These are phyloP conservation scores for Meandrina meandrites DNA, from an alignment of 92 coral and sea anemone species.

Conservation along the genomic window DNA sequence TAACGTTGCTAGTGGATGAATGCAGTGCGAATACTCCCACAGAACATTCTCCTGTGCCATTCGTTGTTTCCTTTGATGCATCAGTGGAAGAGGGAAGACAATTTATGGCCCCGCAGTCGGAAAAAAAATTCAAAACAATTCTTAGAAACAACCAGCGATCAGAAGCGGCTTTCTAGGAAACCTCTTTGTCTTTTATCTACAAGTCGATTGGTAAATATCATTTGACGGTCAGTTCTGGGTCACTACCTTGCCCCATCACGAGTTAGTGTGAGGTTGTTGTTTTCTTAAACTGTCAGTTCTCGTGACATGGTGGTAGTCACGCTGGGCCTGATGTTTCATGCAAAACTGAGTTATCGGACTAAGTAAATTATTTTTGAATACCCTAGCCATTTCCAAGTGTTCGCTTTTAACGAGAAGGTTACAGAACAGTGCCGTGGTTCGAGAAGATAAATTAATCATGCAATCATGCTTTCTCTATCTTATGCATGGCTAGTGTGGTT, in stretches of 20 bases:
- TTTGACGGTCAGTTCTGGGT: not conserved
- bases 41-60: slow-evolving; percentile 22
- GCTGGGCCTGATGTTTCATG: not conserved
- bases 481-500: too few species aligned
- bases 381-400: not conserved
- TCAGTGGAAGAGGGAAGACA: not conserved
- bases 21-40: not conserved
- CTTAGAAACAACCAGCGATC: not conserved
- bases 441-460: too few species aligned
- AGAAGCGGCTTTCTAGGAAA: not conserved
- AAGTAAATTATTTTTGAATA: not conserved
- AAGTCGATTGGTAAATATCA: not conserved
- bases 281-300: not conserved
- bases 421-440: too few species aligned
- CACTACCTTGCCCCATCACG: not conserved
- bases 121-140: not conserved
- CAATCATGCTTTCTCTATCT: too few species aligned
- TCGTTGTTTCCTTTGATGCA: slow-evolving; percentile 9
- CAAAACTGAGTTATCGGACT: not conserved
- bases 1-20: not conserved
- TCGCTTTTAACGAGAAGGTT: too few species aligned
- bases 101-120: not conserved
- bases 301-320: not conserved
- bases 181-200: not conserved
- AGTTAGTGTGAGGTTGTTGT: not conserved